Base-by-base conservation (phyloP, 2,888 invertebrate species). In the Caradrina clavipalpis region DNA sequence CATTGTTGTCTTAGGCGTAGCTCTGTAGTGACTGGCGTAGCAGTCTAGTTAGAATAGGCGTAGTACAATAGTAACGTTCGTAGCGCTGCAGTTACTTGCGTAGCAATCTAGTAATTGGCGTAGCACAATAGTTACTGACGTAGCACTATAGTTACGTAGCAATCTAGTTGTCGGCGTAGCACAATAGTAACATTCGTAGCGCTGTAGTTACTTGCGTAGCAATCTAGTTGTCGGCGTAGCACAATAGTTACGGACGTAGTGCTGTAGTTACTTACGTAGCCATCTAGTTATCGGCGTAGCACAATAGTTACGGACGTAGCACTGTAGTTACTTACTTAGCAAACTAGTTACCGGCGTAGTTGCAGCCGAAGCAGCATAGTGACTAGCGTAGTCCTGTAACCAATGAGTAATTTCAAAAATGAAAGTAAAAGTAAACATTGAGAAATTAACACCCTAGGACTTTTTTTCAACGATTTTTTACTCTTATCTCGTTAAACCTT, bases 401-500 rank as follows among this genome's bases (percentile, higher is more conserved):
- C 13, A 56, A 21, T 21, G 11, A 57, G 11, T 31, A 8, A 13
- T 22, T 11, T 4, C 26, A 2, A 26, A 2, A 1, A 15, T 22
- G 21, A 21, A 45, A 21, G 11, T 21, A 26, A 51, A 13, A 7
- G 4, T 2, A 8, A 62, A 26, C 10, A 8, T 42, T 21, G 0
- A 35, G 31, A 17, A n/a, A n/a, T n/a, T n/a, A n/a, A n/a, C n/a
- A 21, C 15, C 7, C 15, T 31, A 21, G 47, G 42, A 17, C 19
- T 15, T 3, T 21, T 42, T 39, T 22, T 10, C 17, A 0, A 22
- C 19, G 22, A 13, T 61, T 19, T 49, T 45, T 67, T 53, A 17
- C 55, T 17, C 64, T 50, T 53, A 42, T 69, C 31, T 76, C 69
- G 60, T 68, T 55, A 66, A 77, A 81, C 45, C 45, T 76, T 81